Conservation (phyloP, 2,113 vertebrate species). For the Dromas ardeola region DNA sequence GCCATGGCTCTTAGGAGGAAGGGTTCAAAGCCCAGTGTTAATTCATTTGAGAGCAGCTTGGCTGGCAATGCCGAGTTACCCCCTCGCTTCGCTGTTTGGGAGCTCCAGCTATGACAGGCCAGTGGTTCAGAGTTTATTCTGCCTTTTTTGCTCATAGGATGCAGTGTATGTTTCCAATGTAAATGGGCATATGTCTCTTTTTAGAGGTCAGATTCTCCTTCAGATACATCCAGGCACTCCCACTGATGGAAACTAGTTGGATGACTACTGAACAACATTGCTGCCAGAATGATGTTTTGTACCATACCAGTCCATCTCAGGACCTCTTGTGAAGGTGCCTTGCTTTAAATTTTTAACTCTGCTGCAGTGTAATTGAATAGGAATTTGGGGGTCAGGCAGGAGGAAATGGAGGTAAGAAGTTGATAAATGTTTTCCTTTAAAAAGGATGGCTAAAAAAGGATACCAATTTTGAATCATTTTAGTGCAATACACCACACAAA, state of each 20-base stretch:
- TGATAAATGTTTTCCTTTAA: not conserved
- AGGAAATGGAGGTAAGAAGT: not conserved
- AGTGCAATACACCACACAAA: not conserved
- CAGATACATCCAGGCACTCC: not conserved
- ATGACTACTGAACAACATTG: not conserved
- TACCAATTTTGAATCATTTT: not conserved
- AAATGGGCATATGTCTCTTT: not conserved
- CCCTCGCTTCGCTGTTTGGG: not conserved
- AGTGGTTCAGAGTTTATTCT: not conserved
- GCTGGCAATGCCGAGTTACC: not conserved
- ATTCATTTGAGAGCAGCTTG: not conserved
- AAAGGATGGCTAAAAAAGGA: not conserved
- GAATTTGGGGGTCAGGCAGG: not conserved
- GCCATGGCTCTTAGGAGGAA: not conserved
- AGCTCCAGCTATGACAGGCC: not conserved
- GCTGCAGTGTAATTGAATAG: not conserved
- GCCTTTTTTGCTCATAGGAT: not conserved
- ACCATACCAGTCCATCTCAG: fast-evolving
- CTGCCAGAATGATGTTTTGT: not conserved
- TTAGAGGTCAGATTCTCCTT: not conserved
- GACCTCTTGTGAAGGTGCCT: not conserved
- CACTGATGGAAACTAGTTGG: not conserved
- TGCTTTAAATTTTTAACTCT: not conserved
- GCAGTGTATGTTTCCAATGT: not conserved
- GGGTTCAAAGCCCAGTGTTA: not conserved